phyloP scores from a whole-genome alignment of 2,888 invertebrate species.

The Eupeodes latifasciatus region DNA sequence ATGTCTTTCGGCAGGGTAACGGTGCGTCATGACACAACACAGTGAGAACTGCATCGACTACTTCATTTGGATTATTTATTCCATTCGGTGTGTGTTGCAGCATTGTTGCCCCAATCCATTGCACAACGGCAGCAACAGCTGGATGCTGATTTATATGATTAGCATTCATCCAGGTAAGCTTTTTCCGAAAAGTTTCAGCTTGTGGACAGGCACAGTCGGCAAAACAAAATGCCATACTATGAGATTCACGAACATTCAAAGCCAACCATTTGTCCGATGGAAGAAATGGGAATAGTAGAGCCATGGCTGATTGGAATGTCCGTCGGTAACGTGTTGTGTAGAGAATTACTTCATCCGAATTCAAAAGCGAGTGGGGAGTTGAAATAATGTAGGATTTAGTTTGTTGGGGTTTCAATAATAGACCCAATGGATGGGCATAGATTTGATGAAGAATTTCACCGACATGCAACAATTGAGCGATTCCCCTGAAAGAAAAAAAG shows the following conservation, averaged over 20 bases:
- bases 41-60: constrained; percentile 91
- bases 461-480: constrained; percentile 92
- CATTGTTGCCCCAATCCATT: constrained; percentile 87
- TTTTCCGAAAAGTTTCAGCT: constrained; percentile 85
- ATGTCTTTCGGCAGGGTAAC: constrained; percentile 88
- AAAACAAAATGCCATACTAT: constrained; percentile 93
- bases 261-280: constrained; percentile 88
- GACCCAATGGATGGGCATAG: constrained; percentile 85
- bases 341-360: constrained; percentile 87
- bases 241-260: constrained; percentile 89
- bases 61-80: constrained; percentile 87
- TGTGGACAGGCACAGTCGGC: constrained; percentile 91
- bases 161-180: constrained; percentile 85
- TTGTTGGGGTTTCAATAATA: constrained; percentile 79
- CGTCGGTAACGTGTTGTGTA: constrained; percentile 94
- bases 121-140: constrained; percentile 89
- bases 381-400: constrained; percentile 79
- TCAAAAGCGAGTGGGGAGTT: constrained; percentile 82
- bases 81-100: constrained; percentile 87
- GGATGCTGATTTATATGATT: constrained; percentile 90
- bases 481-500: constrained; percentile 85
- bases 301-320: constrained; percentile 95
- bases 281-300: constrained; percentile 90
- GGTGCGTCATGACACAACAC: constrained; percentile 92
- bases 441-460: constrained; percentile 88